Conservation (phyloP, 2,797 vertebrate genomes). For the Oophaga sylvatica region DNA sequence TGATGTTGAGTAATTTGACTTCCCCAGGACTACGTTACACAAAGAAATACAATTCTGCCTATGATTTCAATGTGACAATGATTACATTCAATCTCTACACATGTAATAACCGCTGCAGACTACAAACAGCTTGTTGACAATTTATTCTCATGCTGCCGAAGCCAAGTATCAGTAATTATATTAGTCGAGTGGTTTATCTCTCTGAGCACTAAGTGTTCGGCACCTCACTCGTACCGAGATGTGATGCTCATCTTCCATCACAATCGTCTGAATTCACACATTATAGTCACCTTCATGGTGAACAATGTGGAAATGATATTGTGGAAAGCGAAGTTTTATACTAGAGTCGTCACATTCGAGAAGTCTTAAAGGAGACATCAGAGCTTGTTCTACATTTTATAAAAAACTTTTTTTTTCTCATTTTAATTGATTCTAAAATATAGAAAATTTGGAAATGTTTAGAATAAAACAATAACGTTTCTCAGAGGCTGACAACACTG, state of each 20-base stretch:
- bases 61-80: slow-evolving; percentile 30
- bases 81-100: slow-evolving; percentile 22
- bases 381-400: too few species aligned
- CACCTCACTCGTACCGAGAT: neutral
- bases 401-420: too few species aligned
- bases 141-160: neutral
- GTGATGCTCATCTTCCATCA: neutral
- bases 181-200: slow-evolving; percentile 23
- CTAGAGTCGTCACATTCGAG: neutral
- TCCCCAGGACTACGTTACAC: slow-evolving; percentile 30
- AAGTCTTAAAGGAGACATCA: neutral
- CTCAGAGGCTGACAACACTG: neutral
- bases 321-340: neutral
- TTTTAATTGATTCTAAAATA: too few species aligned
- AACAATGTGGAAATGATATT: neutral
- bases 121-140: slow-evolving; percentile 15
- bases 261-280: too few species aligned
- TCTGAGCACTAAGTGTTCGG: neutral
- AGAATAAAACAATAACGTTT: too few species aligned
- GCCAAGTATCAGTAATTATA: slow-evolving; percentile 27
- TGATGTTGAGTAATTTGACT: neutral
- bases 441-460: too few species aligned
- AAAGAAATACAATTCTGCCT: slow-evolving; percentile 14
- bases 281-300: neutral
- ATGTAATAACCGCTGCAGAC: slow-evolving; percentile 18